Percentiles rank a stretch among this genome's conserved stretches.
Evolutionary conservation across 2,797 vertebrate species (phyloP).

Genomic region (Clamator glandarius): DNA sequence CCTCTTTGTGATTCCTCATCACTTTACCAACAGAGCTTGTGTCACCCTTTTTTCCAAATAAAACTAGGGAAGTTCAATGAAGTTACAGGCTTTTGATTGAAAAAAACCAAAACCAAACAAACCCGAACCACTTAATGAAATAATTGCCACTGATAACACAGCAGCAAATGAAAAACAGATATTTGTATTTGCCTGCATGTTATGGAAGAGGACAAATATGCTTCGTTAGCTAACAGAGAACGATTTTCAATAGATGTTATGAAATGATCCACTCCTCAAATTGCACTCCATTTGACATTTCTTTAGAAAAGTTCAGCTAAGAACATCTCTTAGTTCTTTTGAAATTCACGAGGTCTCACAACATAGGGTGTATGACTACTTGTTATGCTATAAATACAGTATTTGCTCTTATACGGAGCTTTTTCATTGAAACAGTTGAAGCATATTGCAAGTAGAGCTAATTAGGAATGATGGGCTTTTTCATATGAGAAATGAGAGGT

Average conservation of each 20-base stretch:
- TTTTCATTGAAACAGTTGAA: conserved; percentile 9
- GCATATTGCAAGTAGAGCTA: background rate
- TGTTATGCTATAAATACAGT: background rate
- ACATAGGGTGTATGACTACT: background rate
- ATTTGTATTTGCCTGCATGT: background rate
- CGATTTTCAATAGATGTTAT: background rate
- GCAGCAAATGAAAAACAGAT: background rate
- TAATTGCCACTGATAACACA: background rate
- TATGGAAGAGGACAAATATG: background rate
- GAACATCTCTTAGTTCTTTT: background rate
- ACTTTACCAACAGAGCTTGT: background rate
- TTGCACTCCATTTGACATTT: background rate
- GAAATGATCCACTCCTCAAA: background rate
- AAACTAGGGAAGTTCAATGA: background rate
- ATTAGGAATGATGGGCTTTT: background rate
- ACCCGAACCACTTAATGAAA: background rate
- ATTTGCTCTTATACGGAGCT: background rate
- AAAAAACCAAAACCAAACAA: background rate
- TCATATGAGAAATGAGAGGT: background rate
- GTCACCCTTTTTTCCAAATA: background rate
- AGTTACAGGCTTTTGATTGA: background rate
- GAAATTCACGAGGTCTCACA: background rate
- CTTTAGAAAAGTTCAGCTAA: background rate
- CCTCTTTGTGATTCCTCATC: conserved; percentile 39
- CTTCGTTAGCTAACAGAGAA: background rate